Evolutionary conservation across 2,888 invertebrate genomes (phyloP).

Genomic region (Laothoe populi): DNA sequence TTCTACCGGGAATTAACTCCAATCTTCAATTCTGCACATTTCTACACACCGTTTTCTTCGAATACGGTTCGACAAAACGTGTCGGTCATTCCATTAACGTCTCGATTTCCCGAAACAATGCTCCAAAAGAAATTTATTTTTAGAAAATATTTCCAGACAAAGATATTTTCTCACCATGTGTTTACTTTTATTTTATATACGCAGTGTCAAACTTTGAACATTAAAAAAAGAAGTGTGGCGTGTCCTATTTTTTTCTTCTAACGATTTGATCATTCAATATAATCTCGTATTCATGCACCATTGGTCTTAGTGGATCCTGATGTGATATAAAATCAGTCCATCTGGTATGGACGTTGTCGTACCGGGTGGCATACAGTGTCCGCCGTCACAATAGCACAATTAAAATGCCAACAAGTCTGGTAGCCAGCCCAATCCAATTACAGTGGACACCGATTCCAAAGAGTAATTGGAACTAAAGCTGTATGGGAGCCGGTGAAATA

Average conservation of each 20-base stretch:
- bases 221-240: neutral
- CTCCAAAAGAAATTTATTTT: constrained; percentile 61
- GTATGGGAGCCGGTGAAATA: constrained; percentile 70
- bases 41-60: constrained; percentile 64
- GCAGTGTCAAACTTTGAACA: constrained; percentile 53
- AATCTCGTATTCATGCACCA: constrained; percentile 6
- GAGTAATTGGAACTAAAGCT: constrained; percentile 81
- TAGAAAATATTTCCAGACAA: constrained; percentile 73
- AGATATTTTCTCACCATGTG: constrained; percentile 64
- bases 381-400: constrained; percentile 84
- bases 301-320: constrained; percentile 31
- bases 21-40: constrained; percentile 64
- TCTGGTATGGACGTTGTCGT: constrained; percentile 68
- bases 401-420: constrained; percentile 85
- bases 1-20: constrained; percentile 54
- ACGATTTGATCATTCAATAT: neutral
- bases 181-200: constrained; percentile 48
- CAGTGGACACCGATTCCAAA: constrained; percentile 82
- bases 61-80: constrained; percentile 69
- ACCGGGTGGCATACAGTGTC: constrained; percentile 68
- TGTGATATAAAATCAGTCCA: constrained; percentile 68
- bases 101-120: constrained; percentile 75
- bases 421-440: constrained; percentile 84
- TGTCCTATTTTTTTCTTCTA: constrained; percentile 1
- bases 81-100: constrained; percentile 81